Evolutionary conservation across 2,797 vertebrate species (phyloP).

Genomic region (Hyperoplus lanceolatus): DNA sequence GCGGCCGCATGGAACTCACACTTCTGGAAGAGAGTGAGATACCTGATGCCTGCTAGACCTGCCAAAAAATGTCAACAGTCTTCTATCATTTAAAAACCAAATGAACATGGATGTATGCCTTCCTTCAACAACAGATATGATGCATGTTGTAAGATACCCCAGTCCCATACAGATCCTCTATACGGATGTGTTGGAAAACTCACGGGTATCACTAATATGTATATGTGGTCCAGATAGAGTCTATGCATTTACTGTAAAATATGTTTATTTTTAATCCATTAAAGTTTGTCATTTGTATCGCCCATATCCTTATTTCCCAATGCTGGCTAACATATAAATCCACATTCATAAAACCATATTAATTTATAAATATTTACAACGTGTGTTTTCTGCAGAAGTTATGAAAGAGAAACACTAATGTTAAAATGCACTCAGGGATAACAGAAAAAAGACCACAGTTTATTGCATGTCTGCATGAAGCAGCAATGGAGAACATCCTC

Average conservation of each 20-base stretch:
- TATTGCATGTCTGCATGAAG: too few relatives aligned
- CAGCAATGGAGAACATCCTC: too few relatives aligned
- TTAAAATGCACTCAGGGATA: neutral
- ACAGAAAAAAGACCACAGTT: too few relatives aligned
- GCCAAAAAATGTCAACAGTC: neutral
- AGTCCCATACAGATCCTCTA: neutral
- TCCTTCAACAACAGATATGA: neutral
- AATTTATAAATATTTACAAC: neutral
- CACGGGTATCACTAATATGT: neutral
- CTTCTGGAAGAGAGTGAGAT: conserved; percentile 91
- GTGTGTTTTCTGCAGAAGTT: neutral
- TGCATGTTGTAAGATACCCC: neutral
- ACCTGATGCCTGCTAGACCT: conserved; percentile 85
- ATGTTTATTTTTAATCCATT: neutral
- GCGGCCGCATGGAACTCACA: conserved; percentile 64
- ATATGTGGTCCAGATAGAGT: neutral
- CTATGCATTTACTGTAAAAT: neutral
- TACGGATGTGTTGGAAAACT: neutral
- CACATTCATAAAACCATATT: neutral
- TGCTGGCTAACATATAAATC: neutral
- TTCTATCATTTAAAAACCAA: neutral
- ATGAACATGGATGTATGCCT: too few relatives aligned
- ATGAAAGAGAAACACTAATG: neutral
- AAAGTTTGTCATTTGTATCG: neutral
- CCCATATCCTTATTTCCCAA: neutral